Conservation (phyloP, 2,113 vertebrate genomes). For the Planiliza haematocheilus region DNA sequence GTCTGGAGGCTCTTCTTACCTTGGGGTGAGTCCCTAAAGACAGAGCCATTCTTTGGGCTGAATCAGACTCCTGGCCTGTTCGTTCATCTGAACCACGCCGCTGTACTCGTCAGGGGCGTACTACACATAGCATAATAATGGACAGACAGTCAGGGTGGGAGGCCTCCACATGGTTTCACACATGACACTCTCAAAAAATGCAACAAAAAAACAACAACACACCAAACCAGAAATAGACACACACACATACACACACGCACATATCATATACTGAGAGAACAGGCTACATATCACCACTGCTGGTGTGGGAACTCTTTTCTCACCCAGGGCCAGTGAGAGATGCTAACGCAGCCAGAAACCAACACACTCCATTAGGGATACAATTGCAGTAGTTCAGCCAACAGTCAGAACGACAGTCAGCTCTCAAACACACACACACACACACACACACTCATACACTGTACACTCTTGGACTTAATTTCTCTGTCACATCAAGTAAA, state of each 20-base stretch:
- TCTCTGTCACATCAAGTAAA: too few relatives aligned
- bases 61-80: slow-evolving; percentile 94
- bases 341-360: slow-evolving; percentile 29
- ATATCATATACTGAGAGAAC: background rate
- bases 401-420: slow-evolving; percentile 56
- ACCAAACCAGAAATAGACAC: slow-evolving; percentile 13
- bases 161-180: slow-evolving; percentile 16
- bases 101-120: slow-evolving; percentile 95
- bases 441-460: background rate
- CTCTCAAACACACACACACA: background rate
- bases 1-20: slow-evolving; percentile 81
- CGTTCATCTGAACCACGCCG: slow-evolving; percentile 93
- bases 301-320: slow-evolving; percentile 44
- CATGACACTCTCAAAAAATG: slow-evolving; percentile 15
- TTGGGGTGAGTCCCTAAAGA: slow-evolving; percentile 88
- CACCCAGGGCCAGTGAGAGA: slow-evolving; percentile 45
- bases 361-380: slow-evolving; percentile 33
- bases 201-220: background rate
- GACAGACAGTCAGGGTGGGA: slow-evolving; percentile 70
- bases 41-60: slow-evolving; percentile 99
- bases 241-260: background rate
- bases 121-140: slow-evolving; percentile 89
- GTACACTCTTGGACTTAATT: background rate
- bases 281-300: slow-evolving; percentile 2
- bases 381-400: slow-evolving; percentile 70